Evolutionary conservation across 2,113 vertebrate genomes (phyloP).

Genomic region (Trogon melanurus): DNA sequence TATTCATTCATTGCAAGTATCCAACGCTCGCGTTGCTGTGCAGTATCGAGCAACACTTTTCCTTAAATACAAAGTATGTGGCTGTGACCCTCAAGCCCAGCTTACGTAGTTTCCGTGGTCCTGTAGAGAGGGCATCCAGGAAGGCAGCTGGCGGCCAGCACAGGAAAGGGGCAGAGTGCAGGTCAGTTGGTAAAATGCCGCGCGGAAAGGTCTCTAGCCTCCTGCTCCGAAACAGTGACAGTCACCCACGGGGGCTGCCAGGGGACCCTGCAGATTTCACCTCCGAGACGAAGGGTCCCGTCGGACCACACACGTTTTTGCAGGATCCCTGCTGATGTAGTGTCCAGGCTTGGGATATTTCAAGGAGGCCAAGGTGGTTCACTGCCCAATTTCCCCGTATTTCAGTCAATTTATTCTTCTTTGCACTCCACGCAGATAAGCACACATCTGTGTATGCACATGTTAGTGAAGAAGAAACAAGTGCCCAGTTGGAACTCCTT

Average conservation of each 20-base stretch:
- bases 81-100: background rate
- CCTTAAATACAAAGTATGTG: background rate
- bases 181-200: background rate
- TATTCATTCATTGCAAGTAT: background rate
- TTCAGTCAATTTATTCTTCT: background rate
- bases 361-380: background rate
- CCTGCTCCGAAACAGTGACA: background rate
- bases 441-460: slow-evolving; percentile 28
- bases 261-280: background rate
- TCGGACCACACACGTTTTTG: background rate
- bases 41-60: background rate
- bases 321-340: background rate
- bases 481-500: background rate
- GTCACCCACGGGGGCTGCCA: background rate
- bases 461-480: background rate
- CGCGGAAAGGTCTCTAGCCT: background rate
- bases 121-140: background rate
- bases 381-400: background rate
- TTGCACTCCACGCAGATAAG: slow-evolving; percentile 21
- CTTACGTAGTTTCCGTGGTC: fast-evolving
- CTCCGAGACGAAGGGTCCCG: background rate
- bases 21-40: background rate
- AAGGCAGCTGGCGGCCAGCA: background rate
- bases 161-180: background rate
- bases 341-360: background rate